phyloP scores from a whole-genome alignment of 2,888 invertebrate genomes.

The Oligia fasciuncula region DNA sequence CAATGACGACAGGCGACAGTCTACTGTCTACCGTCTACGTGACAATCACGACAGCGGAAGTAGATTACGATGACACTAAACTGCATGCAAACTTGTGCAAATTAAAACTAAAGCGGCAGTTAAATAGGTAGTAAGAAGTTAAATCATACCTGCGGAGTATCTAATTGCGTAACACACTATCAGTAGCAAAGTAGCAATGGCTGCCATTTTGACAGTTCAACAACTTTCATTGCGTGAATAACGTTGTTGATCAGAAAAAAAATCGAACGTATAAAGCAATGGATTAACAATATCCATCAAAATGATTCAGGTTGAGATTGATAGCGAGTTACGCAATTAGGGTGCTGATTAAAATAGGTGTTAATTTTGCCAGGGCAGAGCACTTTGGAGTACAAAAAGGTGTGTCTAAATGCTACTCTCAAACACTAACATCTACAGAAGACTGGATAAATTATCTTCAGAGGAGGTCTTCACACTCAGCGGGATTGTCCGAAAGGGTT shows the following conservation, averaged over 20 bases:
- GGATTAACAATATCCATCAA: too few species aligned
- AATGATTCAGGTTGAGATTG: too few species aligned
- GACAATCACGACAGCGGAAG: conserved; percentile 20
- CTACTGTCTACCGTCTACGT: conserved; percentile 3
- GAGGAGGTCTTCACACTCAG: too few species aligned
- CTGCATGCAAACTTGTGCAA: conserved; percentile 15
- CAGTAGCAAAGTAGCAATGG: not conserved
- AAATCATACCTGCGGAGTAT: not conserved
- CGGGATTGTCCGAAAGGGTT: too few species aligned
- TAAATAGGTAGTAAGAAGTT: not conserved
- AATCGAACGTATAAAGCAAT: too few species aligned
- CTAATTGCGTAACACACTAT: not conserved
- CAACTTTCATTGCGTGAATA: not conserved
- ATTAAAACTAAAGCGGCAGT: not conserved
- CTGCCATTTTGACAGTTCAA: not conserved
- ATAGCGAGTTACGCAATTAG: too few species aligned
- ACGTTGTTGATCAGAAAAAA: not conserved
- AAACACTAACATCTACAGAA: too few species aligned
- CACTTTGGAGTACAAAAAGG: too few species aligned
- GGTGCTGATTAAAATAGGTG: too few species aligned
- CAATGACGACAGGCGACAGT: not conserved
- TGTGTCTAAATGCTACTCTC: too few species aligned
- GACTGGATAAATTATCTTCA: too few species aligned
- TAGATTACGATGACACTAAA: conserved; percentile 14
- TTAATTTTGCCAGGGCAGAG: too few species aligned